Conservation (phyloP, 2,113 vertebrate genomes). For the Amblyopsis rosae region DNA sequence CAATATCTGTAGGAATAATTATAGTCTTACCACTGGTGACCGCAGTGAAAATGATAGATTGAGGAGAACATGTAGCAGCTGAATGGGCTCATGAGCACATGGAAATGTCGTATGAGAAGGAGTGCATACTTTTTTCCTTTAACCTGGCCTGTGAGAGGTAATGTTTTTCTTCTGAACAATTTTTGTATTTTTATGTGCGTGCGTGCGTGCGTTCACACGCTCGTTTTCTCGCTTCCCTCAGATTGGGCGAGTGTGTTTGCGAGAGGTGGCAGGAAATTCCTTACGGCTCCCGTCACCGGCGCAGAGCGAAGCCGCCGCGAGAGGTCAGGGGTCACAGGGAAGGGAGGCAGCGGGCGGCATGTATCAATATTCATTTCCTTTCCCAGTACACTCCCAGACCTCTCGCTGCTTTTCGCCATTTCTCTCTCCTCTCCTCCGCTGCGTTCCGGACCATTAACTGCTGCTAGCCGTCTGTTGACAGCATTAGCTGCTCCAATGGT, state of each 20-base stretch:
- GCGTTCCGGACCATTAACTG: conserved; percentile 64
- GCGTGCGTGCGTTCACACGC: no score
- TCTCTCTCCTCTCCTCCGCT: conserved; percentile 54
- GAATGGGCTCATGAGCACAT: conserved; percentile 68
- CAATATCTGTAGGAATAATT: conserved; percentile 72
- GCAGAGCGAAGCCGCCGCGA: conserved; percentile 54
- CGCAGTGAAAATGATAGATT: conserved; percentile 74
- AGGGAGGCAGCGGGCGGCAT: conserved; percentile 58
- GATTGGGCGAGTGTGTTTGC: conserved; percentile 45
- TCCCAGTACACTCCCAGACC: conserved; percentile 59
- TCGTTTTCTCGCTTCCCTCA: no score
- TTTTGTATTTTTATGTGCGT: conserved; percentile 11
- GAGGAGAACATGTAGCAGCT: conserved; percentile 60
- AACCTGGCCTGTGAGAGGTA: conserved; percentile 45
- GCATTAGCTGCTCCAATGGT: conserved; percentile 55
- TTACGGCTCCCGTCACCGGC: conserved; percentile 44
- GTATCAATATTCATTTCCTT: conserved; percentile 72
- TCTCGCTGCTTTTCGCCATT: conserved; percentile 42
- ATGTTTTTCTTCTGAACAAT: conserved; percentile 34
- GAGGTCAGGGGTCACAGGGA: conserved; percentile 56
- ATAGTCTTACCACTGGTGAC: conserved; percentile 58
- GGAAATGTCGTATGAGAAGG: conserved; percentile 71
- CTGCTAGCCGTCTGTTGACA: conserved; percentile 64
- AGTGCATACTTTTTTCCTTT: conserved; percentile 61
- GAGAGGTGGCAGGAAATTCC: conserved; percentile 67